A percentile compares a stretch with the other conserved stretches of the same genome.
These are phyloP conservation scores for Calameuta idolon DNA, from an alignment of 2,888 invertebrate species.

Conservation along the genomic window DNA sequence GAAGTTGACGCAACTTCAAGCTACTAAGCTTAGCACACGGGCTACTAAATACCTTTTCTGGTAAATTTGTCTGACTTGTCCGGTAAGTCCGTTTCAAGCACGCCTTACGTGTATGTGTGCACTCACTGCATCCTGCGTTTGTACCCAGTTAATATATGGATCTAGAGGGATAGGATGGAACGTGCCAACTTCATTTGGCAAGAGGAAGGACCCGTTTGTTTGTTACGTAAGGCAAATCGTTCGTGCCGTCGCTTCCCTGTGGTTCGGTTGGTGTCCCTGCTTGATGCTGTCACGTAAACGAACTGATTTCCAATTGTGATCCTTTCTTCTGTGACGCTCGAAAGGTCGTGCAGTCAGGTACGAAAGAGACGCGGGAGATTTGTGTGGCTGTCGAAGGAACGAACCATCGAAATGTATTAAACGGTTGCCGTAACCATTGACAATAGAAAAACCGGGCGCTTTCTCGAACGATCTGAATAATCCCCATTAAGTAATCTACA, in stretches of 20 bases:
- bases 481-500: background rate
- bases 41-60: background rate
- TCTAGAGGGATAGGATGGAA: background rate
- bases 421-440: background rate
- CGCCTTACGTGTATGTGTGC: background rate
- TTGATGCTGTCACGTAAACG: background rate
- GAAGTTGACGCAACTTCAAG: background rate
- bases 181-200: background rate
- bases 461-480: background rate
- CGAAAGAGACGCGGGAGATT: background rate
- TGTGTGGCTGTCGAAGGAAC: background rate
- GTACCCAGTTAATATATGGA: background rate
- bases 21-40: background rate
- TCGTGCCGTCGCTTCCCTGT: background rate
- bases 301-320: background rate
- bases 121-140: background rate
- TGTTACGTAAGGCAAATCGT: background rate
- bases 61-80: background rate
- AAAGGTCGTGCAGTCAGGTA: background rate
- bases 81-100: background rate
- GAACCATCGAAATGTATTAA: background rate
- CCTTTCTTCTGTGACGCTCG: background rate
- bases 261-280: background rate
- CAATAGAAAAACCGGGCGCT: background rate
- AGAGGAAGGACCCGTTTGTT: background rate